Percentiles rank a stretch among this genome's conserved stretches.
Evolutionary conservation across 2,888 invertebrate species (phyloP).

Genomic region (Lissonota sp.): DNA sequence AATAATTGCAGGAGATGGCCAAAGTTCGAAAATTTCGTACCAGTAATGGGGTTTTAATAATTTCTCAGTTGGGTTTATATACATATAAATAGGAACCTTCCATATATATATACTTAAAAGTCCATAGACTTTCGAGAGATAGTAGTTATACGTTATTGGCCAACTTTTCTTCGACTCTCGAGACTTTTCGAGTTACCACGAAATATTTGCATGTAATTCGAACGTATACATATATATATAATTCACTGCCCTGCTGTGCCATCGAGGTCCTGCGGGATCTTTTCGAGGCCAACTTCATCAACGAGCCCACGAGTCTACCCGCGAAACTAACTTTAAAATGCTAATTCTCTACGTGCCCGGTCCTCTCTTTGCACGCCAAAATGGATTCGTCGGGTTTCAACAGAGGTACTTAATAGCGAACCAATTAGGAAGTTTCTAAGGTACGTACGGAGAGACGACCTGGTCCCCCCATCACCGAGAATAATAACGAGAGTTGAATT

Average conservation of each 20-base stretch:
- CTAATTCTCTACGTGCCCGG: slow-evolving; percentile 65
- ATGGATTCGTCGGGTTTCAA: slow-evolving; percentile 65
- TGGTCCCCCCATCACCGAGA: background rate
- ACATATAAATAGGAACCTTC: background rate
- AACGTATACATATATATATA: slow-evolving; percentile 19
- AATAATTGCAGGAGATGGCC: too few species aligned
- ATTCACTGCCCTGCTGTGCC: background rate
- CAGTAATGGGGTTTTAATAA: too few species aligned
- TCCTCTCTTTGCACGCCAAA: slow-evolving; percentile 31
- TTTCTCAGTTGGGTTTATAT: background rate
- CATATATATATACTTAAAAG: slow-evolving; percentile 15
- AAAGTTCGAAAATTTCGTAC: too few species aligned
- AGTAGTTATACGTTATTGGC: slow-evolving; percentile 54
- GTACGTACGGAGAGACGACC: slow-evolving; percentile 59
- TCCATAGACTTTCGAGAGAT: slow-evolving; percentile 28
- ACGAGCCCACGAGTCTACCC: slow-evolving; percentile 41
- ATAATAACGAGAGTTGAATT: slow-evolving; percentile 49
- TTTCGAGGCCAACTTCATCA: slow-evolving; percentile 60
- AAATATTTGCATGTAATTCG: slow-evolving; percentile 69
- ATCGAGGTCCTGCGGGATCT: slow-evolving; percentile 11
- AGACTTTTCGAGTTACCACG: slow-evolving; percentile 51
- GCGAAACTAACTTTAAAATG: slow-evolving; percentile 72
- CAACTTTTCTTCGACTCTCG: slow-evolving; percentile 50
- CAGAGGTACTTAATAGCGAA: slow-evolving; percentile 74
- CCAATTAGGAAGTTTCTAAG: slow-evolving; percentile 78